Evolutionary conservation across 1,140 invertebrate genomes (phyloP).

Genomic region (Hyphantria cunea): DNA sequence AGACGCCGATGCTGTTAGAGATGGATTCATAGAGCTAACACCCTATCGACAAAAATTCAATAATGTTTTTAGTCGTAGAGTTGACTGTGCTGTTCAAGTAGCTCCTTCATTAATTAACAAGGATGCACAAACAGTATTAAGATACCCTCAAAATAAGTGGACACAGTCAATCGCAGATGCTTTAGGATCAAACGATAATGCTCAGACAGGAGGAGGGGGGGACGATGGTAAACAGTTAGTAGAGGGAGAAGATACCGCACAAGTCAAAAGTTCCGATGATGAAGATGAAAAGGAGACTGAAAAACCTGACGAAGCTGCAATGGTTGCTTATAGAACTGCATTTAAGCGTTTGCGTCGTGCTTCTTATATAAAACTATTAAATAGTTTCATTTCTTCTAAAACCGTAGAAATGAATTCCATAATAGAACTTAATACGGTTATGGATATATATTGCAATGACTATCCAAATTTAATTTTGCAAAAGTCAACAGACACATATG

Average conservation of each 20-base stretch:
- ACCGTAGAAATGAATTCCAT: constrained; percentile 61
- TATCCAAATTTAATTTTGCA: constrained; percentile 81
- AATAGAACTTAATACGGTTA: constrained; percentile 82
- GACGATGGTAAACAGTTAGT: neutral
- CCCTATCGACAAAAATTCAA: constrained; percentile 82
- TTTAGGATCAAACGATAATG: constrained; percentile 60
- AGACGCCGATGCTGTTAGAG: constrained; percentile 81
- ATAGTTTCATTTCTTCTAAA: constrained; percentile 50
- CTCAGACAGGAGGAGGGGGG: constrained; percentile 53
- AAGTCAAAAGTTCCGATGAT: constrained; percentile 51
- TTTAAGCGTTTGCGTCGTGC: constrained; percentile 57
- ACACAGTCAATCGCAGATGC: constrained; percentile 83
- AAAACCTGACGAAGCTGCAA: constrained; percentile 52
- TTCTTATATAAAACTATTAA: constrained; percentile 68
- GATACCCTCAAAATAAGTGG: constrained; percentile 85
- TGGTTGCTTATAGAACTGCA: constrained; percentile 56
- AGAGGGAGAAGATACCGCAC: constrained; percentile 28
- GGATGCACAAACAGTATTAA: constrained; percentile 85
- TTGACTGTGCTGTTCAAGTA: constrained; percentile 81
- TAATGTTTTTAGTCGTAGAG: constrained; percentile 81
- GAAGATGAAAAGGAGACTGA: constrained; percentile 49
- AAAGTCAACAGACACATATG: constrained; percentile 58
- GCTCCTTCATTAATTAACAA: constrained; percentile 67
- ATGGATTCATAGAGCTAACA: constrained; percentile 86
- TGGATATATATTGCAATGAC: constrained; percentile 86